Evolutionary conservation across 2,888 invertebrate species (phyloP).

Genomic region (Cancer borealis): DNA sequence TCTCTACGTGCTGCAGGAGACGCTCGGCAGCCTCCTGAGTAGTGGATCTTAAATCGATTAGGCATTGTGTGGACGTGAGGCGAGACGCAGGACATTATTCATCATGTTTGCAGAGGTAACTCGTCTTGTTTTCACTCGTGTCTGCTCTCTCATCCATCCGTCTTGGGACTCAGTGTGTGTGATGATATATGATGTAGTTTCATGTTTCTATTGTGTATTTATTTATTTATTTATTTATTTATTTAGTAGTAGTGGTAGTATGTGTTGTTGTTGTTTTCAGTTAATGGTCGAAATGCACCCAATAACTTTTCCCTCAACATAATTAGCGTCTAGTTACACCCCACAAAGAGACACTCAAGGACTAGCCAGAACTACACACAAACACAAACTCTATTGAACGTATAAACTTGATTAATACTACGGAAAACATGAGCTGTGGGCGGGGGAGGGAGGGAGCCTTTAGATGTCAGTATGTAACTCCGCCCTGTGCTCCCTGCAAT

Average conservation of each 20-base stretch:
- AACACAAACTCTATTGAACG: neutral
- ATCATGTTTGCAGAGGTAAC: neutral
- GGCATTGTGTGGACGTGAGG: slow-evolving; percentile 17
- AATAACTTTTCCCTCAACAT: neutral
- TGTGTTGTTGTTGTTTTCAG: too few species aligned
- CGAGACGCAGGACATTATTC: neutral
- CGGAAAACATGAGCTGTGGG: neutral
- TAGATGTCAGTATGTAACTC: neutral
- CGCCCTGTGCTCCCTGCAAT: neutral
- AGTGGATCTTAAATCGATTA: slow-evolving; percentile 13
- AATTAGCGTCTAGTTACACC: neutral
- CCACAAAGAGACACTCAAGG: neutral
- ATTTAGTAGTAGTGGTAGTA: too few species aligned
- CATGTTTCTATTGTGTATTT: neutral
- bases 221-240: neutral
- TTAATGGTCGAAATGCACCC: neutral
- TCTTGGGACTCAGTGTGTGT: neutral
- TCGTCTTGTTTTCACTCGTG: neutral
- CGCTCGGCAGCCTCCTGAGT: neutral
- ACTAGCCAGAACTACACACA: neutral
- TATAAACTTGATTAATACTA: neutral
- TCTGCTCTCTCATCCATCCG: neutral
- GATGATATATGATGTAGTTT: neutral
- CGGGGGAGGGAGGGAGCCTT: neutral
- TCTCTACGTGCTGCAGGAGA: slow-evolving; percentile 1